Evolutionary conservation across 2,888 invertebrate species (phyloP).

Genomic region (Phymatocera aterrima): DNA sequence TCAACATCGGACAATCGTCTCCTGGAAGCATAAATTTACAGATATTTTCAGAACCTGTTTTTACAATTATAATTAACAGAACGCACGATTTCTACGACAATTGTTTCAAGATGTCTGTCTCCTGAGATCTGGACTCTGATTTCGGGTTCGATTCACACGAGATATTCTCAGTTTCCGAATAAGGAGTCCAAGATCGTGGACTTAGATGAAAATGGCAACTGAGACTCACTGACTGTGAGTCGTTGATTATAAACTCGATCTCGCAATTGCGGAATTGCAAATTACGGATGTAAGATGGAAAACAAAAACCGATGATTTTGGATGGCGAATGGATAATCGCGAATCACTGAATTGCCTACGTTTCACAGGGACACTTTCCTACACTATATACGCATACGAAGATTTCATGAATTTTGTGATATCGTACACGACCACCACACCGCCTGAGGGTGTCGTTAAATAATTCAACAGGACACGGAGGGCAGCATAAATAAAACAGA

Average conservation of each 20-base stretch:
- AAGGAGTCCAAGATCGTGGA: too few species aligned
- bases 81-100: neutral
- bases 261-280: neutral
- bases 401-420: neutral
- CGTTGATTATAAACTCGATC: neutral
- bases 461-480: conserved; percentile 8
- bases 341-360: neutral
- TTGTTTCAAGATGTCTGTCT: neutral
- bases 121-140: too few species aligned
- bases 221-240: too few species aligned
- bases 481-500: conserved; percentile 1
- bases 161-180: too few species aligned
- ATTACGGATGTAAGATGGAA: neutral
- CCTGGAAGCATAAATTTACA: neutral
- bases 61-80: neutral
- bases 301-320: too few species aligned
- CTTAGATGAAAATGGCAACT: too few species aligned
- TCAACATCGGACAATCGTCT: neutral
- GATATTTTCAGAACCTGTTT: neutral
- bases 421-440: neutral
- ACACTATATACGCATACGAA: neutral
- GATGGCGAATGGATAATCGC: neutral
- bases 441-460: conserved; percentile 21
- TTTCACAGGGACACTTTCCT: neutral
- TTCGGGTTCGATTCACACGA: too few species aligned